These are phyloP conservation scores for Lophotis ruficrista DNA, from an alignment of 2,113 vertebrate species.

Conservation along the genomic window DNA sequence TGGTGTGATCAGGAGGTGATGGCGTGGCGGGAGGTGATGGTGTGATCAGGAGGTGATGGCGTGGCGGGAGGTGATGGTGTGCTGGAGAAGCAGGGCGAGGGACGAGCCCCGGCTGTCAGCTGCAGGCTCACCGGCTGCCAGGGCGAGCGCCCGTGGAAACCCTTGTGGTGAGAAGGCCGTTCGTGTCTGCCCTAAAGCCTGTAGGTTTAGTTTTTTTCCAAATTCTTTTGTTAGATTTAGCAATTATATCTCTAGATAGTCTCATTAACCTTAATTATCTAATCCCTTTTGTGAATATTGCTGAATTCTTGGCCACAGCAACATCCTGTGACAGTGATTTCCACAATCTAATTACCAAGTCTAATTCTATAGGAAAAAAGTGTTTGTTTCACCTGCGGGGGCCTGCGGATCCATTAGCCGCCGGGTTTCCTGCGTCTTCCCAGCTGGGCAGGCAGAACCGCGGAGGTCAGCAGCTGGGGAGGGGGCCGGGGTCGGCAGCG, in stretches of 20 bases:
- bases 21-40: no score
- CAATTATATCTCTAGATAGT: not conserved
- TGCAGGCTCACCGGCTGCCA: fast-evolving
- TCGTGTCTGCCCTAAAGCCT: not conserved
- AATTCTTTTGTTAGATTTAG: conserved; percentile 10
- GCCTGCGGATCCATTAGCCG: not conserved
- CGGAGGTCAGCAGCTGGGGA: not conserved
- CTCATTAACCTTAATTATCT: conserved; percentile 37
- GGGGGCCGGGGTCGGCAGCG: not conserved
- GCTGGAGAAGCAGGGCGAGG: not conserved
- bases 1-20: no score
- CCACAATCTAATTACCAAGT: conserved; percentile 3
- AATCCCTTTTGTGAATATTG: not conserved
- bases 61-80: no score
- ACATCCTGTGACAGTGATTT: not conserved
- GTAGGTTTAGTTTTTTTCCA: not conserved
- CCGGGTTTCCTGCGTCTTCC: not conserved
- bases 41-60: no score
- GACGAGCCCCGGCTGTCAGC: fast-evolving
- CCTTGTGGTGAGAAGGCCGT: fast-evolving
- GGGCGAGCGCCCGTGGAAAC: not conserved
- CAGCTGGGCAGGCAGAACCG: not conserved
- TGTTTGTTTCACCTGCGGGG: conserved; percentile 4
- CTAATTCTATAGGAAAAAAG: not conserved
- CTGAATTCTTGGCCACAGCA: conserved; percentile 32